Conservation (phyloP, 2,797 vertebrate species). For the Chloroceryle inda region DNA sequence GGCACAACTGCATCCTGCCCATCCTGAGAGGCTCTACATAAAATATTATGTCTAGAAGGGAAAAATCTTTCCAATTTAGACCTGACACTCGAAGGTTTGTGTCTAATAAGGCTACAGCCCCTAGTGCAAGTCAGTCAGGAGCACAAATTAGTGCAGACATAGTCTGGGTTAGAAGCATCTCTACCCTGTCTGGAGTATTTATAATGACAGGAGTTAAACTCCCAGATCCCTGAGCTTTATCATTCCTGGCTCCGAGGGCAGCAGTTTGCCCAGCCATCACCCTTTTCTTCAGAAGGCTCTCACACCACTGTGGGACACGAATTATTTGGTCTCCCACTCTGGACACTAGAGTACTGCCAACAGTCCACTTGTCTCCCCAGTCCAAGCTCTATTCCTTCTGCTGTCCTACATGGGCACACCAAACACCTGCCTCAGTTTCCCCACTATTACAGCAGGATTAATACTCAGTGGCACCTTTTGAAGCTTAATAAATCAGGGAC, state of each 20-base stretch:
- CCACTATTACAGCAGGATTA: not conserved
- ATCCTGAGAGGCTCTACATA: rapidly evolving
- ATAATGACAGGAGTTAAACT: not conserved
- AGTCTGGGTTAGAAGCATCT: not conserved
- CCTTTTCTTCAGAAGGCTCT: not conserved
- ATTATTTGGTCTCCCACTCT: not conserved
- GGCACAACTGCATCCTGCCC: rapidly evolving
- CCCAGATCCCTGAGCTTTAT: not conserved
- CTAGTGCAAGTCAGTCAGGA: not conserved
- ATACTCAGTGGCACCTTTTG: not conserved
- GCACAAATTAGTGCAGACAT: not conserved
- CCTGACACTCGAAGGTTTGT: not conserved
- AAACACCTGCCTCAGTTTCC: slow-evolving; percentile 39
- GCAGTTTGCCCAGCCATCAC: not conserved
- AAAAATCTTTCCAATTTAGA: not conserved
- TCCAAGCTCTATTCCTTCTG: not conserved
- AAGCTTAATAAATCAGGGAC: not conserved
- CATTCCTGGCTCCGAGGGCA: rapidly evolving
- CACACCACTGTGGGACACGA: not conserved
- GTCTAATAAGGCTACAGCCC: not conserved
- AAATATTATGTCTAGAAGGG: rapidly evolving
- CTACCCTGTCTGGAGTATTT: not conserved
- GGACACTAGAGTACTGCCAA: not conserved
- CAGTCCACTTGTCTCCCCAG: rapidly evolving
- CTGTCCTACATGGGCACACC: not conserved